Evolutionary conservation across 1,140 invertebrate species (phyloP).

Genomic region (Drosophila azteca): DNA sequence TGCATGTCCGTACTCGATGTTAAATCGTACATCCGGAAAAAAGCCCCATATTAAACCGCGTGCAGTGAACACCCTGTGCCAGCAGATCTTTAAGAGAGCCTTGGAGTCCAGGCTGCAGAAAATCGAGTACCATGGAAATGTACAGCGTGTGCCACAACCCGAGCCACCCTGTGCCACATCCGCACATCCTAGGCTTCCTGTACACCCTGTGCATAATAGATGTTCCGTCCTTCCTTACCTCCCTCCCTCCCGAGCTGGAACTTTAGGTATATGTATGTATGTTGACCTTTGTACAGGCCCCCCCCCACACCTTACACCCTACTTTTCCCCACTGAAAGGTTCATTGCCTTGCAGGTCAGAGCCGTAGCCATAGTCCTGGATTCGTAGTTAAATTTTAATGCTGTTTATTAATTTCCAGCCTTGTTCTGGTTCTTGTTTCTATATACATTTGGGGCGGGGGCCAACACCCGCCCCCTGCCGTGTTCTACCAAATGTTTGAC

Average conservation of each 20-base stretch:
- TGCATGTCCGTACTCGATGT: too few relatives aligned
- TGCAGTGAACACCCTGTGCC: conserved; percentile 3
- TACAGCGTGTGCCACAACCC: too few relatives aligned
- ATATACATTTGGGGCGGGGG: background rate
- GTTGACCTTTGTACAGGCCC: conserved; percentile 40
- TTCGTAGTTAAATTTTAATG: conserved; percentile 45
- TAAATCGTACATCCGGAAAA: background rate
- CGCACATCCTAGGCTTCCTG: background rate
- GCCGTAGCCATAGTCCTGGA: conserved; percentile 11
- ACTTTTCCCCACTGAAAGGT: conserved; percentile 8
- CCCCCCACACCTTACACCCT: too few relatives aligned
- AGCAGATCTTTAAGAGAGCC: too few relatives aligned
- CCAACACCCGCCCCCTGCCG: background rate
- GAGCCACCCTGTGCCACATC: conserved; percentile 4
- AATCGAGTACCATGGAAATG: too few relatives aligned
- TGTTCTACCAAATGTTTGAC: conserved; percentile 2
- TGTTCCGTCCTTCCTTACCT: conserved; percentile 16
- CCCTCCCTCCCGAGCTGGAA: conserved; percentile 9
- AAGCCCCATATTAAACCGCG: too few relatives aligned
- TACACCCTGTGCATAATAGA: conserved; percentile 45
- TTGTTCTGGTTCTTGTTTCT: conserved; percentile 12
- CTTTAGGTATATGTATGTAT: conserved; percentile 25
- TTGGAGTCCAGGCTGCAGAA: too few relatives aligned
- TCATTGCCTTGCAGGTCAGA: conserved; percentile 50
- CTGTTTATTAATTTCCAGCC: conserved; percentile 56